Conservation (phyloP, 2,113 vertebrate species). For the Pteropus alecto region DNA sequence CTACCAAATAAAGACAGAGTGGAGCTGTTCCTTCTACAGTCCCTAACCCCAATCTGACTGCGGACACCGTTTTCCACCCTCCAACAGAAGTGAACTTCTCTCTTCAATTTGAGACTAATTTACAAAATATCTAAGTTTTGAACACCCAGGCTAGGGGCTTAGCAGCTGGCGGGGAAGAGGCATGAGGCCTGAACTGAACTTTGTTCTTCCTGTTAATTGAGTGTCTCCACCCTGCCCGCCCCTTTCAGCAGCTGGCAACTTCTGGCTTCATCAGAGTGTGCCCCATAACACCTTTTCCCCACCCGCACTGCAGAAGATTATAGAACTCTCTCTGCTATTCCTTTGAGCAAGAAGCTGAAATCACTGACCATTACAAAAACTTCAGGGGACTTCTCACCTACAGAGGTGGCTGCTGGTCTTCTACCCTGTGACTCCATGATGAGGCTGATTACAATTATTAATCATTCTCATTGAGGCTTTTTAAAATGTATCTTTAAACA, state of each 20-base stretch:
- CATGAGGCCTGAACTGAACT: not conserved
- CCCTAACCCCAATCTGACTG: not conserved
- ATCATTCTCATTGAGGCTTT: not conserved
- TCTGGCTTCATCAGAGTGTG: not conserved
- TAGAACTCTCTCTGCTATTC: not conserved
- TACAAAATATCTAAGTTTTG: not conserved
- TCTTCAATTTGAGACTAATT: not conserved
- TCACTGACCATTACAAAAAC: not conserved
- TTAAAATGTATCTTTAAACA: not conserved
- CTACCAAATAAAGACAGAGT: not conserved
- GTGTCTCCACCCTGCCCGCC: not conserved
- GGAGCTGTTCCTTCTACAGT: not conserved
- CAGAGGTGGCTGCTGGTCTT: not conserved
- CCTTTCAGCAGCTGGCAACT: not conserved
- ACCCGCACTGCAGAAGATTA: not conserved
- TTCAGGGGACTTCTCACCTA: not conserved
- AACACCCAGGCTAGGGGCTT: not conserved
- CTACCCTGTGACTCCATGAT: not conserved
- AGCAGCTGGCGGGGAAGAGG: not conserved
- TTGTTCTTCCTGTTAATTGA: not conserved
- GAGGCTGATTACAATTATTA: not conserved
- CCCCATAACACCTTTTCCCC: not conserved
- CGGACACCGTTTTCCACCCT: not conserved
- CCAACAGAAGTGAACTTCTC: not conserved
- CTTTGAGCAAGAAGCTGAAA: not conserved